Conservation (phyloP, 1,140 invertebrate genomes). For the Phymastichus coffea region DNA sequence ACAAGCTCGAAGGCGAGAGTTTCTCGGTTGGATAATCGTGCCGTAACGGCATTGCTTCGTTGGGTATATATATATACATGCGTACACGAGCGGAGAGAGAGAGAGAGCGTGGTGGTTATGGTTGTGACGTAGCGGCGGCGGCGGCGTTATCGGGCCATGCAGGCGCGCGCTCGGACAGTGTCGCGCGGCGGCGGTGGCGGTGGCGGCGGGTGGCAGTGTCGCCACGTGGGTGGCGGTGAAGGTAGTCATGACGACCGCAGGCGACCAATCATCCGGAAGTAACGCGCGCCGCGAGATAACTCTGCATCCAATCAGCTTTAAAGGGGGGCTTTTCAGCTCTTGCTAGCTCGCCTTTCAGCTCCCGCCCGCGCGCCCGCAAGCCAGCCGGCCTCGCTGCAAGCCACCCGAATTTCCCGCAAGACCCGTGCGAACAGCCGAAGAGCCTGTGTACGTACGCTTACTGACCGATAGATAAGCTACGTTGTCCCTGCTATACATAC, state of each 20-base stretch:
- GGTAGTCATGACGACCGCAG: slow-evolving; percentile 59
- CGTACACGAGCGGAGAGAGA: too few species aligned
- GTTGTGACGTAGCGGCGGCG: too few species aligned
- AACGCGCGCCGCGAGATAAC: slow-evolving; percentile 58
- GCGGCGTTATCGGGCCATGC: slow-evolving; percentile 39
- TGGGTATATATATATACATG: too few species aligned
- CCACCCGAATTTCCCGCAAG: not conserved
- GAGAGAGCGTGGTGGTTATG: too few species aligned
- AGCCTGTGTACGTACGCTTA: too few species aligned
- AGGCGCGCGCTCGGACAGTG: slow-evolving; percentile 24
- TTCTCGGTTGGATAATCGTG: too few species aligned
- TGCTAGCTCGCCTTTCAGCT: slow-evolving; percentile 37
- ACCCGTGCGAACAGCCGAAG: too few species aligned
- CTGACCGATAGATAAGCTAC: too few species aligned
- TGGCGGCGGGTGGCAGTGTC: slow-evolving; percentile 19
- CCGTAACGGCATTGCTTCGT: too few species aligned
- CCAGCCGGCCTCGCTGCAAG: not conserved
- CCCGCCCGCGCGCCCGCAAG: not conserved
- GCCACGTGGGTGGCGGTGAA: slow-evolving; percentile 47
- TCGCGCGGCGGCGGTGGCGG: not conserved
- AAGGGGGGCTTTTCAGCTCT: slow-evolving; percentile 39
- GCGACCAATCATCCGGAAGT: slow-evolving; percentile 59
- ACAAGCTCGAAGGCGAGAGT: too few species aligned
- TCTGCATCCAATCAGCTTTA: slow-evolving; percentile 60
- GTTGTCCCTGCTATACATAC: too few species aligned